These are phyloP conservation scores for Mionectes olivaceus DNA, from an alignment of 2,797 vertebrate species.

Conservation along the genomic window DNA sequence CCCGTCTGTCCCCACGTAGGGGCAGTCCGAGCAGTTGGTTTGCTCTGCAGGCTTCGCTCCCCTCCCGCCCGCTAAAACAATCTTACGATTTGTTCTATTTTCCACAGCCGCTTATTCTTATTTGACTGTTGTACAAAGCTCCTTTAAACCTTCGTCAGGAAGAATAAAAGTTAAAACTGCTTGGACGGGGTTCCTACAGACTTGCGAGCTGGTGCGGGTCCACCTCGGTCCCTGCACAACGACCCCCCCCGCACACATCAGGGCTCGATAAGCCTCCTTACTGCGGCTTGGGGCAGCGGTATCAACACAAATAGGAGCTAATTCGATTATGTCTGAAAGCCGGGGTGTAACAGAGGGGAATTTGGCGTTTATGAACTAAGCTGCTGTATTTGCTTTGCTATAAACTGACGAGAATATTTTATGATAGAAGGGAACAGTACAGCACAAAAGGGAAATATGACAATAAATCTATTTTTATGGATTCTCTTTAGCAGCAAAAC, in stretches of 20 bases:
- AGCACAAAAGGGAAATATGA: constrained; percentile 69
- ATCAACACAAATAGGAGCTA: constrained; percentile 19
- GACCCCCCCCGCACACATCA: not conserved
- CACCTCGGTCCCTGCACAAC: not conserved
- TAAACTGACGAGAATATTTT: constrained; percentile 61
- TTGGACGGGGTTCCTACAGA: not conserved
- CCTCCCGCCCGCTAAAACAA: not conserved
- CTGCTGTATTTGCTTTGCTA: constrained; percentile 68
- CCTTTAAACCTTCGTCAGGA: constrained; percentile 61
- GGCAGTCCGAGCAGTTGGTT: not conserved
- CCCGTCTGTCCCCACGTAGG: not conserved
- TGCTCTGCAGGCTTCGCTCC: not conserved
- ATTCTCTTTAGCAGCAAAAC: constrained; percentile 62
- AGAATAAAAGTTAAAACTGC: not conserved
- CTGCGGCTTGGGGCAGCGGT: not conserved
- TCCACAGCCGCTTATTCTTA: constrained; percentile 56
- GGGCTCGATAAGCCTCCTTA: not conserved
- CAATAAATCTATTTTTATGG: constrained; percentile 77
- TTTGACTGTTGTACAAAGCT: constrained; percentile 48
- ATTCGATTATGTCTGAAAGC: constrained; percentile 52
- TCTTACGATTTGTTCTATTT: constrained; percentile 66
- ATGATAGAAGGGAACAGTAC: constrained; percentile 53
- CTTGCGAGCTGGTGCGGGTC: not conserved
- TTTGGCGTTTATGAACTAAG: constrained; percentile 60
- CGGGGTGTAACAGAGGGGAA: constrained; percentile 63